Base-by-base conservation (phyloP, 2,113 vertebrate species). In the Rhabdornis inornatus region DNA sequence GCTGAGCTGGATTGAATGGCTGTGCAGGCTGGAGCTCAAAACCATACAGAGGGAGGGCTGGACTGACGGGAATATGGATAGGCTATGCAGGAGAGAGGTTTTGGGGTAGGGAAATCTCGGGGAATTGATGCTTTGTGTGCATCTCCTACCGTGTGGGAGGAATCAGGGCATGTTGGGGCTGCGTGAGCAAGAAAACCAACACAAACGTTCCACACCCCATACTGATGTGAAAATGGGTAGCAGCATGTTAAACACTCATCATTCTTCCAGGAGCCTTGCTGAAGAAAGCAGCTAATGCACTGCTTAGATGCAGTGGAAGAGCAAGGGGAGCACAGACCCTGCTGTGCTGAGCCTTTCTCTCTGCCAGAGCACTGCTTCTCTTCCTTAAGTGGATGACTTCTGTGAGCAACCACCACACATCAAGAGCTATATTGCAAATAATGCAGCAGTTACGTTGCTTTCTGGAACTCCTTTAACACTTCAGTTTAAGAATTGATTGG, bases 121-220 rank as follows among this genome's bases (percentile, higher is more conserved):
- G 1, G 25, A 39, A 20, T 3, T 40, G 25, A 11, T 21, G 59
- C 19, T 31, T 9, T 53, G 15, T 11, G 52, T 28, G 31, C 6
- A 1, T 66, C 24, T 35, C 15, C 11, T 11, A 1, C 69, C 7
- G 0, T 2, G 22, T 1, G 22, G 50, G 42, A 24, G 39, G 17
- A 13, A 45, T 5, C 52, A 17, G 74, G 56, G 7, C 45, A 6
- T 0, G 11, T 16, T 20, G 66, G 65, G 57, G 45, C 39, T 28
- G 5, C 17, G n/a, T 4, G 21, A 47, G 69, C 18, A 15, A 31
- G 74, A 81, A 65, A 78, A 35, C 8, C 31, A 30, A 7, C 33
- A 6, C 5, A 12, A 31, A 24, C 2, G 2, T 68, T 68, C 47
- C 44, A 35, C 23, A 10, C 4, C 10, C 47, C 23, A 1, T 19